Percentiles rank a stretch among this genome's conserved stretches.
These are phyloP conservation scores for Melanotaenia nigrans DNA, from an alignment of 2,797 vertebrate species.

Conservation along the genomic window DNA sequence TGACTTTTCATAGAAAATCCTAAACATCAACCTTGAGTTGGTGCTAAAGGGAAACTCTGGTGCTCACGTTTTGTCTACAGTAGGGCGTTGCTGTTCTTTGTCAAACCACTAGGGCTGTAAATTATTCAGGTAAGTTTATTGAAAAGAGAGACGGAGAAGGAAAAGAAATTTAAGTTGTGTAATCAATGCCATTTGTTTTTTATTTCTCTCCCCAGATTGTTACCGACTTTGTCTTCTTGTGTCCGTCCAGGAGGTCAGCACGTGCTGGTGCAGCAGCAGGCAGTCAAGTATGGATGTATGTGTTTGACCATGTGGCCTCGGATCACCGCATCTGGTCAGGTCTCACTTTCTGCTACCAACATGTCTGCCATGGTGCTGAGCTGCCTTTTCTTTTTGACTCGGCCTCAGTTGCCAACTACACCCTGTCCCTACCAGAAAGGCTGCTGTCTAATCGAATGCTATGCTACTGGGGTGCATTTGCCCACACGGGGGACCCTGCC, in stretches of 20 bases:
- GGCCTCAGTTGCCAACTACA: constrained; percentile 78
- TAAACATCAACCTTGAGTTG: too few species aligned
- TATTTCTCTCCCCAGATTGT: constrained; percentile 72
- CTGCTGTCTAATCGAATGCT: constrained; percentile 81
- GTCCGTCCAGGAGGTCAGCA: constrained; percentile 76
- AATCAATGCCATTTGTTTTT: not conserved
- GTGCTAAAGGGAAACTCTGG: too few species aligned
- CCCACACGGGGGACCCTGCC: constrained; percentile 77
- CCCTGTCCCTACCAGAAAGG: constrained; percentile 68
- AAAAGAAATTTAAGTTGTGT: not conserved
- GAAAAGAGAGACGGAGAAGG: too few species aligned
- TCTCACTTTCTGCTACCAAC: constrained; percentile 77
- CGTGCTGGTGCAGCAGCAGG: constrained; percentile 52
- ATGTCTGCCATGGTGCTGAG: constrained; percentile 81
- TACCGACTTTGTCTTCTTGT: constrained; percentile 84
- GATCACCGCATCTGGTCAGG: constrained; percentile 79
- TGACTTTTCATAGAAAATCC: too few species aligned
- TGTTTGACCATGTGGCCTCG: constrained; percentile 80
- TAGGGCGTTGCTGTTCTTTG: not conserved
- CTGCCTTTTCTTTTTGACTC: constrained; percentile 83
- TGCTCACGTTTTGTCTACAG: too few species aligned
- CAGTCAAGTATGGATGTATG: constrained; percentile 77
- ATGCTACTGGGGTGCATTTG: constrained; percentile 83
- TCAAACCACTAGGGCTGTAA: not conserved
- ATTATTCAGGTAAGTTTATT: too few species aligned